Evolutionary conservation across 2,888 invertebrate species (phyloP).

Genomic region (Machimus rusticus): DNA sequence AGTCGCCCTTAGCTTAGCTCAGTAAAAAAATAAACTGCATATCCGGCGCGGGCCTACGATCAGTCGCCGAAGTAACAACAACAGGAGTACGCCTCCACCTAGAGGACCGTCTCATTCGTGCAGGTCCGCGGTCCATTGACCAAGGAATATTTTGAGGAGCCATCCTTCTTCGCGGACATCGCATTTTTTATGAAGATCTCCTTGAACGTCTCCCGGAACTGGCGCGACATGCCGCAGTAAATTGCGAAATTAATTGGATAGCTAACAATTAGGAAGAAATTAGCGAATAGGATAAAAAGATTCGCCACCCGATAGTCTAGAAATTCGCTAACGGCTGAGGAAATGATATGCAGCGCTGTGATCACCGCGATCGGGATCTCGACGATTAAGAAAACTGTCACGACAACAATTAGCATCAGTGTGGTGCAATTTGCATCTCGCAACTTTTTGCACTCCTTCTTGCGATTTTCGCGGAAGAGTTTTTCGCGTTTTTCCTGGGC

Average conservation of each 20-base stretch:
- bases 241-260: slow-evolving; percentile 95
- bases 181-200: slow-evolving; percentile 72
- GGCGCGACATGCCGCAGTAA: slow-evolving; percentile 94
- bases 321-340: slow-evolving; percentile 74
- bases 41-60: background rate
- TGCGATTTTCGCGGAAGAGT: slow-evolving; percentile 79
- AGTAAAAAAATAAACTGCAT: background rate
- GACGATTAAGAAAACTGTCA: slow-evolving; percentile 81
- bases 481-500: slow-evolving; percentile 82
- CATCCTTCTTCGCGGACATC: slow-evolving; percentile 68
- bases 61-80: slow-evolving; percentile 11
- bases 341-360: slow-evolving; percentile 83
- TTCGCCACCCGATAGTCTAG: slow-evolving; percentile 81
- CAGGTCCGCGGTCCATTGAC: slow-evolving; percentile 84
- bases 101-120: slow-evolving; percentile 80
- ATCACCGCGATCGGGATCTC: slow-evolving; percentile 87
- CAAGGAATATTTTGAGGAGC: slow-evolving; percentile 79
- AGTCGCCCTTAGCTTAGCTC: background rate
- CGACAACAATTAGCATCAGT: slow-evolving; percentile 86
- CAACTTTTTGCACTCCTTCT: slow-evolving; percentile 79
- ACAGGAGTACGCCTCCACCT: slow-evolving; percentile 46
- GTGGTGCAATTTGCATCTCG: slow-evolving; percentile 83
- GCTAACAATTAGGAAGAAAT: slow-evolving; percentile 89
- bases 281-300: slow-evolving; percentile 80
- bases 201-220: slow-evolving; percentile 93